phyloP scores from a whole-genome alignment of 2,888 invertebrate species.

The Caenorhabditis uteleia region DNA sequence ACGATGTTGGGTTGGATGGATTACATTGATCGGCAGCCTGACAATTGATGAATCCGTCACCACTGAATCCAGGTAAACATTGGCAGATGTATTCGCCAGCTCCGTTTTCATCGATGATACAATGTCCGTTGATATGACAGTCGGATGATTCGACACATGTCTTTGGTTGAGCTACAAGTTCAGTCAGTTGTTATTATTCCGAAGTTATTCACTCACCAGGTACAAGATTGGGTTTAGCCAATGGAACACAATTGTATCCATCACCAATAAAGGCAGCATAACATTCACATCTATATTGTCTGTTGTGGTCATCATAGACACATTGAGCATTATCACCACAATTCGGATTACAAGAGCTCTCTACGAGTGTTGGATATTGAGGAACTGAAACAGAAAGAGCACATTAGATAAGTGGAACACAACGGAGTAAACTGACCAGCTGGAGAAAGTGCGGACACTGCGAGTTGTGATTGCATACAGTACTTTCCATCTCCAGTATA shows the following conservation, averaged over 20 bases:
- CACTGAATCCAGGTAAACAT: conserved; percentile 71
- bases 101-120: conserved; percentile 66
- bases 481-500: conserved; percentile 71
- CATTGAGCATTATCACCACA: conserved; percentile 72
- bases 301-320: conserved; percentile 72
- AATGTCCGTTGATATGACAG: conserved; percentile 71
- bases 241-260: conserved; percentile 63
- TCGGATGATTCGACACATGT: conserved; percentile 69
- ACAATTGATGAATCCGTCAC: conserved; percentile 70
- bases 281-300: conserved; percentile 56
- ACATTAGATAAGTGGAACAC: background rate
- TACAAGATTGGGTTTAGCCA: conserved; percentile 11
- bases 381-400: conserved; percentile 29
- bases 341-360: conserved; percentile 38
- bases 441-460: conserved; percentile 39
- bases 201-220: background rate
- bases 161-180: conserved; percentile 34
- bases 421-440: conserved; percentile 8
- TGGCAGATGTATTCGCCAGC: conserved; percentile 70
- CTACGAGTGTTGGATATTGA: conserved; percentile 6
- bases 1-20: conserved; percentile 56
- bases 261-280: conserved; percentile 70
- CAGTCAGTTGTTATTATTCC: background rate
- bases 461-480: conserved; percentile 50
- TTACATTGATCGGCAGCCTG: conserved; percentile 53